A percentile compares a stretch with the other conserved stretches of the same genome.
Evolutionary conservation across 2,888 invertebrate species (phyloP).

Genomic region (Strigamia transsilvanica): DNA sequence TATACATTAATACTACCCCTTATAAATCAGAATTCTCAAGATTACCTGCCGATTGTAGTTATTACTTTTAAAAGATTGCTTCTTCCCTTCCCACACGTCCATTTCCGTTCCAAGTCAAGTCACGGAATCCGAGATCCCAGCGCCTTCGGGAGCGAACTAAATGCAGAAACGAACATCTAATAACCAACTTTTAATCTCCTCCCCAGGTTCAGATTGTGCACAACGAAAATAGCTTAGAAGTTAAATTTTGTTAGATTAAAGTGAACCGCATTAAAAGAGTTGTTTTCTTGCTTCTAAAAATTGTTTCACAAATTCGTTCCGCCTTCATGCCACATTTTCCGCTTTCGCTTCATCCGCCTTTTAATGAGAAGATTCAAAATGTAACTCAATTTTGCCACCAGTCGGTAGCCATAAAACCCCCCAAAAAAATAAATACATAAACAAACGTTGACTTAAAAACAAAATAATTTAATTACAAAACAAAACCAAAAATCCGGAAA

Average conservation of each 20-base stretch:
- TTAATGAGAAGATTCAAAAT: background rate
- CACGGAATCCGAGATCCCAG: background rate
- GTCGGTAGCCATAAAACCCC: too few species aligned
- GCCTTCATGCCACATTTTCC: background rate
- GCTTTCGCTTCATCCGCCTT: background rate
- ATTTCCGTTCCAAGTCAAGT: background rate
- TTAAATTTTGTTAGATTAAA: background rate
- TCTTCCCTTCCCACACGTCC: background rate
- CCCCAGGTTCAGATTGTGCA: background rate
- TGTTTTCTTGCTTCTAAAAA: background rate
- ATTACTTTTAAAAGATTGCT: background rate
- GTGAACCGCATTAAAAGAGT: background rate
- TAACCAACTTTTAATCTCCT: constrained; percentile 12
- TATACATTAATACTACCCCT: background rate
- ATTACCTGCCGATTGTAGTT: background rate
- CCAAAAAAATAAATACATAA: too few species aligned
- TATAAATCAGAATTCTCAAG: background rate
- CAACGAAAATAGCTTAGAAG: background rate
- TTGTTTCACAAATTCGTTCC: background rate
- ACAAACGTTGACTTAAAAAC: too few species aligned
- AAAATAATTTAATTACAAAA: too few species aligned
- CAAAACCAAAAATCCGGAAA: too few species aligned
- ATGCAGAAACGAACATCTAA: constrained; percentile 12
- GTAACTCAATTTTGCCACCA: background rate
- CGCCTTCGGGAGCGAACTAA: constrained; percentile 1